Conservation (phyloP, 2,113 vertebrate genomes). For the Antechinus flavipes region DNA sequence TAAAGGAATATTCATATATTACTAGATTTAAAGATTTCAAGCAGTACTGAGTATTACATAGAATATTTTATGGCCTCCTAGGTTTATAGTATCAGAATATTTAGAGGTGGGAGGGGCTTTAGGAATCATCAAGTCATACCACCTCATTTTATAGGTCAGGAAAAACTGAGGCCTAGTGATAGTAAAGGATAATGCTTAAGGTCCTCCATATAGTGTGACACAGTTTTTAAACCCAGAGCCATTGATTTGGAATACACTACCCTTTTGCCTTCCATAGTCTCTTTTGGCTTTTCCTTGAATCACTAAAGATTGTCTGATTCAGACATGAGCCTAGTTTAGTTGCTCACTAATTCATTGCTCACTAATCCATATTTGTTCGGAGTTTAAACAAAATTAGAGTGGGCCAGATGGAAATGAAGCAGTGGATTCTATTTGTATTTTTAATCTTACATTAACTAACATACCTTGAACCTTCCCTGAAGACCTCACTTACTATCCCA, state of each 20-base stretch:
- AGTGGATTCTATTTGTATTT: not conserved
- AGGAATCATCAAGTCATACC: not conserved
- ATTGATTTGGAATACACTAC: not conserved
- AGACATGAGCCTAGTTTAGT: not conserved
- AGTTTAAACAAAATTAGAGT: not conserved
- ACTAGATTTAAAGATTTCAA: not conserved
- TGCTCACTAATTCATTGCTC: not conserved
- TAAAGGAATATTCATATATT: not conserved
- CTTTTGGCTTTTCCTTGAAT: not conserved
- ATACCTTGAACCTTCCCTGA: not conserved
- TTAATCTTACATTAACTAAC: not conserved
- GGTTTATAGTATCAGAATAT: not conserved
- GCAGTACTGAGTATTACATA: not conserved
- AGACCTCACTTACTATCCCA: not conserved
- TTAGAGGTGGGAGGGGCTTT: not conserved
- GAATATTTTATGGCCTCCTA: not conserved
- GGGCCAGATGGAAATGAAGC: not conserved
- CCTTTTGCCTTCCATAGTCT: not conserved
- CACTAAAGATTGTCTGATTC: not conserved
- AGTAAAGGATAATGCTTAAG: not conserved
- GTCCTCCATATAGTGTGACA: not conserved
- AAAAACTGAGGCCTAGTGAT: not conserved
- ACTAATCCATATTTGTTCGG: not conserved
- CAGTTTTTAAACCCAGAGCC: not conserved
- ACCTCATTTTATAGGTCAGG: not conserved